phyloP scores from a whole-genome alignment of 2,888 invertebrate species.

The Tryphoninae sp. region DNA sequence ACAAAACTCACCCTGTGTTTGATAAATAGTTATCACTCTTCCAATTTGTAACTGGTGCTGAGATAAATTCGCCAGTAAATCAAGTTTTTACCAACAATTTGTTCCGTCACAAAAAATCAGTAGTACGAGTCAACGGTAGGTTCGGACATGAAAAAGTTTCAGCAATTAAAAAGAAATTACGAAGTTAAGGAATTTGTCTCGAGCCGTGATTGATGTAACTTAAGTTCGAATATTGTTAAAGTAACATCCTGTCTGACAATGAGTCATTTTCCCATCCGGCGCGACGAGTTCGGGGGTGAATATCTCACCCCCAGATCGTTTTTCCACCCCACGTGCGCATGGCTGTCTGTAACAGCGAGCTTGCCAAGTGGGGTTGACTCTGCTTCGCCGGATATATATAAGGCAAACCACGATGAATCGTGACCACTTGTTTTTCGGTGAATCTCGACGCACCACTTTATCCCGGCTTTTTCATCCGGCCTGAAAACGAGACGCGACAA shows the following conservation, averaged over 20 bases:
- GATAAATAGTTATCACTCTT: no score
- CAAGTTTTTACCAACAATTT: no score
- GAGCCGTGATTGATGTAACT: no score
- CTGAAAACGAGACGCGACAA: background rate
- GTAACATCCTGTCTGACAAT: background rate
- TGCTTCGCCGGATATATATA: conserved; percentile 66
- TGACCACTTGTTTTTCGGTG: conserved; percentile 67
- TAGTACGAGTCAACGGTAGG: no score
- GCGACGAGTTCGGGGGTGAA: background rate
- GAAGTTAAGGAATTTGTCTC: no score
- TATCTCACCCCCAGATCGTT: conserved; percentile 40
- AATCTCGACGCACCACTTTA: conserved; percentile 57
- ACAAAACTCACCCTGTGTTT: no score
- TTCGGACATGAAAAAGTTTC: no score
- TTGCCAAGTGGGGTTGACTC: conserved; percentile 55
- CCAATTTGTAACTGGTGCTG: no score
- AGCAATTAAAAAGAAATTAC: no score
- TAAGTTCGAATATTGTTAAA: background rate
- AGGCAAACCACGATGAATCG: conserved; percentile 68
- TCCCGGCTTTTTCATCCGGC: background rate
- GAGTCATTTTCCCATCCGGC: background rate
- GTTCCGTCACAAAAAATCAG: no score
- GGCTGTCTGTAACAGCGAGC: conserved; percentile 63
- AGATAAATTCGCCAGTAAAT: no score
- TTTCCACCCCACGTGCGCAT: conserved; percentile 67